Evolutionary conservation across 1,140 invertebrate species (phyloP), one percentile per base, ranked within the genome.

Genomic region (Tetramorium alpestre): DNA sequence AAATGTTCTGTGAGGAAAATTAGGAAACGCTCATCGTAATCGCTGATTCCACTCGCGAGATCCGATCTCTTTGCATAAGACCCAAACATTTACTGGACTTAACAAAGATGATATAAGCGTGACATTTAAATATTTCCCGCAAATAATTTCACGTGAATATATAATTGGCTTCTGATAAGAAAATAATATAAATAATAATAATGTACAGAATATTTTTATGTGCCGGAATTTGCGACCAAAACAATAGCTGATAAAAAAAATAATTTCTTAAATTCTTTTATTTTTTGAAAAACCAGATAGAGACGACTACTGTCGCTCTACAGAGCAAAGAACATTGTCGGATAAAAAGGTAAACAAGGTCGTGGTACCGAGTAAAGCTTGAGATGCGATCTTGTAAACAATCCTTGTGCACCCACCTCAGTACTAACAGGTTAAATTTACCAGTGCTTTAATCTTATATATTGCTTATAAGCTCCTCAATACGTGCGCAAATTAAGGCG

Each of bases 111-210:
- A 47, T 18, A 56, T 65, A 60, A 65, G 22, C 18, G 33, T 18
- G 49, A 82, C n/a, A 51, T 77, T 89, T 87, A 82, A 89, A 89
- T 77, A 18, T 16, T 75, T 25, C 13, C 16, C n/a, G 56, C 18
- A 62, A 89, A 65, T 76, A 82, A 81, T 62, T 38, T 18, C 54
- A 25, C 70, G 44, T 28, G 2, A 67, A 81, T 49, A 76, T 22
- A 22, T 22, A 22, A 22, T 22, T 22, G 22, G 22, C 8, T 28
- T 72, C 10, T 11, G 13, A 44, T 11, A 33, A 47, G n/a, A 16
- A 60, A 49, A 22, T 33, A 72, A 75, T 22, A 38, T 41, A 13
- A n/a, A 33, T 73, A 38, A 72, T 69, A 11, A 38, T 22, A 10
- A 41, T 47, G n/a, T 70, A 47, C 22, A 16, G 1, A 3, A 56